Conservation (phyloP, 2,797 vertebrate species). For the Serranus cabrilla region DNA sequence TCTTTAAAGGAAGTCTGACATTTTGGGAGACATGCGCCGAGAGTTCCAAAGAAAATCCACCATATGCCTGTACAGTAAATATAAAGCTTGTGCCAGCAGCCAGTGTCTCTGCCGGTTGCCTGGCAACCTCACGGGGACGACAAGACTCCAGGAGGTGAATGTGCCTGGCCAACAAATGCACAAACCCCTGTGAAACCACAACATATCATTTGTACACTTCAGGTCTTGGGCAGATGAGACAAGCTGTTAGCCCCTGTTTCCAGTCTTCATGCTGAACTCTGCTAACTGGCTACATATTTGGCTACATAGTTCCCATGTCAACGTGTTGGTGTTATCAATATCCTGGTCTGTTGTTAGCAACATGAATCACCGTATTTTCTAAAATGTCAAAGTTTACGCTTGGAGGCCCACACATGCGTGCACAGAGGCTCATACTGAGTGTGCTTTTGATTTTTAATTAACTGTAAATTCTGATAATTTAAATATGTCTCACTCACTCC, state of each 20-base stretch:
- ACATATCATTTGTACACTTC: neutral
- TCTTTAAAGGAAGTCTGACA: conserved; percentile 1
- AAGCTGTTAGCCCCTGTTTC: neutral
- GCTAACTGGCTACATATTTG: neutral
- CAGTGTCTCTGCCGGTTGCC: neutral
- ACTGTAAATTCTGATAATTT: neutral
- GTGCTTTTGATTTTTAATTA: neutral
- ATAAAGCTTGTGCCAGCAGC: neutral
- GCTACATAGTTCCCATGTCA: neutral
- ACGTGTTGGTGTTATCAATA: neutral
- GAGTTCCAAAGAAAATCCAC: neutral
- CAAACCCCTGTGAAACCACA: neutral
- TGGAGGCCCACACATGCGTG: neutral
- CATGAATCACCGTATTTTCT: neutral
- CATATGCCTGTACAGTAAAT: neutral
- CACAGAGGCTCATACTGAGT: neutral
- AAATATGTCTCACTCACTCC: conserved; percentile 4
- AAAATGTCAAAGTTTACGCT: conserved; percentile 8
- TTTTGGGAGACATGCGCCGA: neutral
- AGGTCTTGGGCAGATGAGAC: neutral
- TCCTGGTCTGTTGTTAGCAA: neutral
- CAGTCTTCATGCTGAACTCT: neutral
- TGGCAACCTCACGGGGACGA: neutral
- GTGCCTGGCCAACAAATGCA: neutral
- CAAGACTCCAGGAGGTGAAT: neutral